Evolutionary conservation across 2,113 vertebrate genomes (phyloP).

Genomic region (Polypterus senegalus): DNA sequence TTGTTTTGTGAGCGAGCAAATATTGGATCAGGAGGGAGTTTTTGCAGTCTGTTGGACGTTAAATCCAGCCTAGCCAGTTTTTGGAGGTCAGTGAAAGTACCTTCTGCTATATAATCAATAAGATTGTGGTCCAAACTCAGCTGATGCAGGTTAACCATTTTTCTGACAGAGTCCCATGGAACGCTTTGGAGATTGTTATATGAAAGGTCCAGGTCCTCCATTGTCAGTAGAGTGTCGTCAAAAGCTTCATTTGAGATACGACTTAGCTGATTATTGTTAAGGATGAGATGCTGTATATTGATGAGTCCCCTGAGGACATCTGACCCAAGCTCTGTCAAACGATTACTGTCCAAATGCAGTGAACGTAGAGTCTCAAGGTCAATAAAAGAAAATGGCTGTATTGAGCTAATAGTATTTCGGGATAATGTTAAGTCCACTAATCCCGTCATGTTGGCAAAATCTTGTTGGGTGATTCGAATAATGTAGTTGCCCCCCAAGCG

Average conservation of each 20-base stretch:
- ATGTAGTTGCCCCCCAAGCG: conserved; percentile 92
- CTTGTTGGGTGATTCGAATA: conserved; percentile 77
- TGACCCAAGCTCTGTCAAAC: conserved; percentile 76
- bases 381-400: conserved; percentile 87
- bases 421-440: conserved; percentile 93
- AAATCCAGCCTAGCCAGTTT: conserved; percentile 85
- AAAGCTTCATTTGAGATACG: conserved; percentile 69
- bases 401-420: conserved; percentile 84
- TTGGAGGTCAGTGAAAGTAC: conserved; percentile 81
- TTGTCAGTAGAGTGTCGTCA: conserved; percentile 74
- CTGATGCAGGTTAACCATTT: conserved; percentile 91
- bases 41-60: conserved; percentile 90
- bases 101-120: conserved; percentile 75
- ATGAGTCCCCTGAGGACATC: conserved; percentile 79
- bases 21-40: conserved; percentile 85
- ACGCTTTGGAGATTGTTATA: conserved; percentile 85
- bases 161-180: conserved; percentile 83
- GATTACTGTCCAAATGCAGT: conserved; percentile 84
- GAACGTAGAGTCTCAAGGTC: conserved; percentile 90
- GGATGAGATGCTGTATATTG: conserved; percentile 90
- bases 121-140: conserved; percentile 94
- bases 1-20: conserved; percentile 79
- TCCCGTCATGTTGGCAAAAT: conserved; percentile 95
- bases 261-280: conserved; percentile 90
- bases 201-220: conserved; percentile 92